These are phyloP conservation scores for Xenopus borealis DNA, from an alignment of 2,113 vertebrate species.

Conservation along the genomic window DNA sequence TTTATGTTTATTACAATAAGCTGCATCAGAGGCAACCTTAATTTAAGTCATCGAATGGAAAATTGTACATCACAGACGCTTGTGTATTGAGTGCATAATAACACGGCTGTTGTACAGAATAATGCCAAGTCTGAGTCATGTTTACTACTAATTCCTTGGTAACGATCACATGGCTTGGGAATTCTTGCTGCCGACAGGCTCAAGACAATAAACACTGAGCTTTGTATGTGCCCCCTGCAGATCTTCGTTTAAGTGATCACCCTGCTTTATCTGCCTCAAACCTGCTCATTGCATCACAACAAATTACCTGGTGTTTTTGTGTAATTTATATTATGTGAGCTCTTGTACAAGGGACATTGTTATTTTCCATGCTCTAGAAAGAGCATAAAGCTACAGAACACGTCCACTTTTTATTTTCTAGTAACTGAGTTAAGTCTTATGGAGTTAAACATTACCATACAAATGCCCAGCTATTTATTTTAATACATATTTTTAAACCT, in stretches of 20 bases:
- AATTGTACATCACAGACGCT: background rate
- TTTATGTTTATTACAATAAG: too few relatives aligned
- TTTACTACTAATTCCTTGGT: conserved; percentile 51
- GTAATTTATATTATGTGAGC: background rate
- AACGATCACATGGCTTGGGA: conserved; percentile 52
- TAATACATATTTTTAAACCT: background rate
- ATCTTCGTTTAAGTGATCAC: background rate
- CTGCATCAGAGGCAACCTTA: too few relatives aligned
- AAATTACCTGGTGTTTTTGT: background rate
- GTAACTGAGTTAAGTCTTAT: too few relatives aligned
- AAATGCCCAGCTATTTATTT: too few relatives aligned
- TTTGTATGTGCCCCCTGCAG: conserved; percentile 9
- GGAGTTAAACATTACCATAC: too few relatives aligned
- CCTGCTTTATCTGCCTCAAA: conserved; percentile 2
- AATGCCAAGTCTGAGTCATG: conserved; percentile 29
- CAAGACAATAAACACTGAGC: conserved; percentile 9
- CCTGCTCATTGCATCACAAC: background rate
- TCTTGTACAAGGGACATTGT: background rate
- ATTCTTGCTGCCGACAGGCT: conserved; percentile 47
- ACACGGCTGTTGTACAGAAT: conserved; percentile 25
- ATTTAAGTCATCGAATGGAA: too few relatives aligned
- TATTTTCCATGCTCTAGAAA: too few relatives aligned
- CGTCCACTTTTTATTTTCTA: too few relatives aligned
- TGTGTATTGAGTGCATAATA: conserved; percentile 46
- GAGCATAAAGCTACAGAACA: too few relatives aligned